These are phyloP conservation scores for Rhinichthys klamathensis DNA, from an alignment of 2,113 vertebrate species.

Conservation along the genomic window DNA sequence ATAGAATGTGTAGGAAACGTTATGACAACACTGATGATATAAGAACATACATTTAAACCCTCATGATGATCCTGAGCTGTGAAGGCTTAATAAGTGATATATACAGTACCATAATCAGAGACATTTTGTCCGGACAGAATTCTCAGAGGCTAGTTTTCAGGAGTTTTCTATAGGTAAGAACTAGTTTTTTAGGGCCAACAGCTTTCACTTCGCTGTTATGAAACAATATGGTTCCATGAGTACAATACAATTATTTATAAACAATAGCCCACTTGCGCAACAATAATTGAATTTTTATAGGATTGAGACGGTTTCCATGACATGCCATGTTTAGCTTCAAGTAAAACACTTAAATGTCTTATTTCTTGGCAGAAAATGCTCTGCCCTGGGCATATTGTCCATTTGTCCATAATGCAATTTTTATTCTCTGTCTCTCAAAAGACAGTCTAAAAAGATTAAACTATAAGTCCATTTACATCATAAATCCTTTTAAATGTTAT, in stretches of 20 bases:
- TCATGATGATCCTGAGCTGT: not conserved
- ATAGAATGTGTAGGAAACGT: not conserved
- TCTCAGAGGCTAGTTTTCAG: not conserved
- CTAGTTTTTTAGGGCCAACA: not conserved
- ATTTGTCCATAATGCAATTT: slow-evolving; percentile 40
- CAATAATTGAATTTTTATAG: not conserved
- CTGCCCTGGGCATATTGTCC: slow-evolving; percentile 34
- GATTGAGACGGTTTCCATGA: slow-evolving; percentile 4
- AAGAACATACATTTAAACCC: not conserved
- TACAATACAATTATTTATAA: slow-evolving; percentile 16
- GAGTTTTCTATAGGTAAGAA: not conserved
- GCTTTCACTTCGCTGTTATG: slow-evolving; percentile 3
- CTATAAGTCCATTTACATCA: slow-evolving; percentile 22
- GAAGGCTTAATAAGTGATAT: not conserved
- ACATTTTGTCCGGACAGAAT: not conserved
- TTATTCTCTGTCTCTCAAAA: slow-evolving; percentile 30
- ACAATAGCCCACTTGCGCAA: not conserved
- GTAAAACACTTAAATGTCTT: slow-evolving; percentile 28
- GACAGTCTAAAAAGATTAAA: slow-evolving; percentile 38
- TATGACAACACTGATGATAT: not conserved
- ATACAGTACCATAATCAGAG: not conserved
- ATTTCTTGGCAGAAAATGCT: not conserved
- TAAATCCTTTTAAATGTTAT: slow-evolving; percentile 45
- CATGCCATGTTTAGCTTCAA: slow-evolving; percentile 33
- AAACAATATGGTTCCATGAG: slow-evolving; percentile 1